Conservation (phyloP, 2,888 invertebrate species). For the Eristalis pertinax region DNA sequence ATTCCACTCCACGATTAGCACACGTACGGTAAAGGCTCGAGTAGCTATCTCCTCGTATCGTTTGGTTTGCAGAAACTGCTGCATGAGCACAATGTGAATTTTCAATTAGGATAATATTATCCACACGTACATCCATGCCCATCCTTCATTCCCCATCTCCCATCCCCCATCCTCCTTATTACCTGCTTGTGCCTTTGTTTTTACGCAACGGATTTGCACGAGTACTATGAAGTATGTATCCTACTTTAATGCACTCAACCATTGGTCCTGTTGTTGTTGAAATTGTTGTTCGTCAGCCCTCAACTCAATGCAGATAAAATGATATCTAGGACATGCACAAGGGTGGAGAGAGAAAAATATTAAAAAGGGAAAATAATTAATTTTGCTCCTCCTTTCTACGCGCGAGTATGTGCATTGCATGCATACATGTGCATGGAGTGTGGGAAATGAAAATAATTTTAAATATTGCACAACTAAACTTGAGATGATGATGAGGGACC, state of each 20-base stretch:
- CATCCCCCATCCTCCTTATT: neutral
- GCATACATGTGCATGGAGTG: neutral
- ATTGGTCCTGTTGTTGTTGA: constrained; percentile 29
- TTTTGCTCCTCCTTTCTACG: neutral
- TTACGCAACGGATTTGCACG: constrained; percentile 35
- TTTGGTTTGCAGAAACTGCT: constrained; percentile 23
- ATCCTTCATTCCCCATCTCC: neutral
- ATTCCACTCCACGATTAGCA: neutral
- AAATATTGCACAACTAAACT: constrained; percentile 9
- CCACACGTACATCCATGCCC: constrained; percentile 14
- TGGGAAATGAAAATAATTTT: constrained; percentile 5
- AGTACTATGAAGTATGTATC: constrained; percentile 26
- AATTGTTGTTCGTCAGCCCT: constrained; percentile 20
- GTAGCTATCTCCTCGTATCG: neutral
- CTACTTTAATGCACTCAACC: constrained; percentile 30
- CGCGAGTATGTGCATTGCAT: neutral
- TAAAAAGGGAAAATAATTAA: constrained; percentile 18
- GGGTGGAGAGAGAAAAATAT: constrained; percentile 8
- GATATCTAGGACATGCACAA: constrained; percentile 47
- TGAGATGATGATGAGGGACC: neutral
- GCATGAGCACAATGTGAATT: constrained; percentile 55
- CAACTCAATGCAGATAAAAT: constrained; percentile 12
- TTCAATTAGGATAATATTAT: constrained; percentile 62
- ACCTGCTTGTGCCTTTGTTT: constrained; percentile 30
- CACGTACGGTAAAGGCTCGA: neutral